phyloP scores from a whole-genome alignment of 23 tunicate genomes.

The Trididemnum clinides region DNA sequence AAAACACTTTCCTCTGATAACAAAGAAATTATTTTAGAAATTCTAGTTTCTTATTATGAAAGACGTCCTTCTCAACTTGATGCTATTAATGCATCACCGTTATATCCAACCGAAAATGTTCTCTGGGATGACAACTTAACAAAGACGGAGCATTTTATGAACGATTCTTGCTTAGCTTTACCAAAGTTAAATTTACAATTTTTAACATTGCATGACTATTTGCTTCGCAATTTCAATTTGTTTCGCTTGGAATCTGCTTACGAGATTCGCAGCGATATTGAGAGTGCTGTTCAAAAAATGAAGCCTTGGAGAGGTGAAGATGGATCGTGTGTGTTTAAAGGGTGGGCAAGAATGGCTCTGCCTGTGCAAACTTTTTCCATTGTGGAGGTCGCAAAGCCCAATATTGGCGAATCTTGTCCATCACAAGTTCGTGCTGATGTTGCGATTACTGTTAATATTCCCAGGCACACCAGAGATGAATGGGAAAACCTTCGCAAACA shows the following conservation, averaged over 20 bases:
- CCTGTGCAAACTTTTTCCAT: conserved; percentile 87
- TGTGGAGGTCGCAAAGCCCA: conserved; percentile 98
- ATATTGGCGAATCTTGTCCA: conserved; percentile 88
- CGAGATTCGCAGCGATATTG: conserved; percentile 89
- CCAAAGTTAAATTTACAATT: conserved; percentile 97
- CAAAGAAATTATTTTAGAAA: conserved; percentile 69
- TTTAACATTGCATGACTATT: conserved; percentile 95
- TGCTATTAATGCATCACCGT: conserved; percentile 83
- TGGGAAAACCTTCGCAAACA: conserved; percentile 98
- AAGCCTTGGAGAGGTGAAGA: conserved; percentile 81
- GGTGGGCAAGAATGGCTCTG: conserved; percentile 99
- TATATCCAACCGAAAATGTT: conserved; percentile 96
- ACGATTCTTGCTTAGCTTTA: conserved; percentile 81
- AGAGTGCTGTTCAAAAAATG: conserved; percentile 78
- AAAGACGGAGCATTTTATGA: conserved; percentile 86
- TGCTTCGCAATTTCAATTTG: conserved; percentile 90
- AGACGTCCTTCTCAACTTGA: conserved; percentile 90
- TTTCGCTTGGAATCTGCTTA: conserved; percentile 97
- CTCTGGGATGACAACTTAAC: conserved; percentile 97
- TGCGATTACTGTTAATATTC: conserved; percentile 56
- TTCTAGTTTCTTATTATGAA: conserved; percentile 76
- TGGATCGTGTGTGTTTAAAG: conserved; percentile 75
- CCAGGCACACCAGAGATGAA: conserved; percentile 53
- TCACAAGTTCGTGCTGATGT: conserved; percentile 98
- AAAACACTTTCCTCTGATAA: conserved; percentile 52